Base-by-base conservation (phyloP, 2,888 invertebrate genomes). In the Miltochrista miniata region DNA sequence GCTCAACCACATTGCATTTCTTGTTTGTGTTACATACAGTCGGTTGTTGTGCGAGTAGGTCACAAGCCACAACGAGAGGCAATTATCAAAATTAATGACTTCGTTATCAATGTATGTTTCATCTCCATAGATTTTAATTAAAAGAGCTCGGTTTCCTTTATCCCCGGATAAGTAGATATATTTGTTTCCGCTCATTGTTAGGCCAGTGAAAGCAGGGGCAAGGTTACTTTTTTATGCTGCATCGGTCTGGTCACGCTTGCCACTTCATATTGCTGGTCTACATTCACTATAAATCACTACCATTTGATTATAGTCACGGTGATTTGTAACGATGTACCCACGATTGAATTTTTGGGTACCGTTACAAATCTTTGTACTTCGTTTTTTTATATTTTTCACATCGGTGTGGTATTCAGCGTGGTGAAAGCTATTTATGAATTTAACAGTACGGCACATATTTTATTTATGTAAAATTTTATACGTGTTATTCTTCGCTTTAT, bases 1-100 rank as follows among this genome's bases (percentile, higher is more conserved):
- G 39, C 54, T 60, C 63, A 61, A 64, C 67, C 59, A 64, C 48
- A 51, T 62, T 66, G 52, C 56, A 51, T 38, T 59, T 45, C 54
- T 56, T 50, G 59, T 54, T 64, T 70, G 68, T 68, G 46, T 56
- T 46, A 59, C 51, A 56, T 54, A 61, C 63, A 61, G 64, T 68
- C 67, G 67, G 74, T 64, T 64, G 72, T 69, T 79, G 18, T 11
- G 8, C 11, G 72, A 76, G 72, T 72, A 74, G 70, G 67, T 64
- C 58, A 61, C 73, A 70, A 72, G 67, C 64, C 58, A 61, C 73
- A 70, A 72, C 71, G 71, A 71, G 64, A 75, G 74, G 79, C 76
- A 84, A 87, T 88, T 83, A 85, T 79, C 71, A 59, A 60, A 52
- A 73, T 31, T 85, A 86, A 87, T 87, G 79, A 77, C 78, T 81